A percentile compares a stretch with the other conserved stretches of the same genome.
phyloP scores from a whole-genome alignment of 2,113 vertebrate species.

The Garra rufa region DNA sequence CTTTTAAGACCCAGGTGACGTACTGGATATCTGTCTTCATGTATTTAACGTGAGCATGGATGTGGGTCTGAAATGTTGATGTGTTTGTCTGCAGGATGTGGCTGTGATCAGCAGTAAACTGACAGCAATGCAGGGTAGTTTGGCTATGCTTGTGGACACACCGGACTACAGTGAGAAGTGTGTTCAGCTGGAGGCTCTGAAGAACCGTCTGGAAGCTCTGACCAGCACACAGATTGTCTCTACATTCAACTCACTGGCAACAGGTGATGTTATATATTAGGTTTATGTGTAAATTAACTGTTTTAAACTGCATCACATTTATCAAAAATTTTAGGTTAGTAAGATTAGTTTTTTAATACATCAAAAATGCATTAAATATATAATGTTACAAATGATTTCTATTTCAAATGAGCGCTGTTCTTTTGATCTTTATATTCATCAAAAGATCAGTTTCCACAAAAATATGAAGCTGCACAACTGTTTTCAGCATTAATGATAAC shows the following conservation, averaged over 20 bases:
- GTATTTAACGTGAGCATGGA: not conserved
- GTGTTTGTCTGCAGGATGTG: conserved; percentile 78
- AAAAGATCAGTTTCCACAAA: too few species aligned
- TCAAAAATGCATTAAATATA: not conserved
- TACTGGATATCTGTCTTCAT: not conserved
- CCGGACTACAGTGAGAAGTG: conserved; percentile 97
- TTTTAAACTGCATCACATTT: not conserved
- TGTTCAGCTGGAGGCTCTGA: conserved; percentile 93
- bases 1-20: conserved; percentile 93
- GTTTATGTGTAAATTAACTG: not conserved
- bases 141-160: conserved; percentile 94
- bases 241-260: conserved; percentile 87
- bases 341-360: too few species aligned
- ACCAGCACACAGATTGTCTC: conserved; percentile 94
- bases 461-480: too few species aligned
- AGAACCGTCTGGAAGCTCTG: conserved; percentile 94
- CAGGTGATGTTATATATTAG: too few species aligned
- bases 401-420: not conserved
- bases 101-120: conserved; percentile 90
- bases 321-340: too few species aligned
- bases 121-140: conserved; percentile 94
- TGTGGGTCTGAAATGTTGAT: not conserved
- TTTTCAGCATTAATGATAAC: too few species aligned
- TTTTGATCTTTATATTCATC: not conserved
- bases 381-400: not conserved